Conservation (phyloP, 2,797 vertebrate species). For the Orientallactaga sibirica region DNA sequence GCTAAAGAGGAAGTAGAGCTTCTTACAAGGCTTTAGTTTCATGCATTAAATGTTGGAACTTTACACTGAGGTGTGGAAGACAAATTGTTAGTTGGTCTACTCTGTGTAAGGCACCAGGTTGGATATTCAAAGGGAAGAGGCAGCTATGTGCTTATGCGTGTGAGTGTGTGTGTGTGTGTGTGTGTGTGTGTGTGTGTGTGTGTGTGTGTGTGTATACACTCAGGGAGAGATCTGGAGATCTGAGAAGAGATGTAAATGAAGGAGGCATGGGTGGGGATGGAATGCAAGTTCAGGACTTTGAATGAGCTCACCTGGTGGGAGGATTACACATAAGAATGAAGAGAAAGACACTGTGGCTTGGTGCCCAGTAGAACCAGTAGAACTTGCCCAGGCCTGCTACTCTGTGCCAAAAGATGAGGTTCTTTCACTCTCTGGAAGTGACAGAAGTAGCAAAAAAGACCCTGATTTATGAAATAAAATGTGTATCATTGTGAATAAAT, state of each 20-base stretch:
- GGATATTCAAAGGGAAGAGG: not conserved
- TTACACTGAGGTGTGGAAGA: not conserved
- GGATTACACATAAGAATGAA: not conserved
- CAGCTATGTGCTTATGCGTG: too few species aligned
- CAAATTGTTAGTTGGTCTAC: not conserved
- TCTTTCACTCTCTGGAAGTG: conserved; percentile 10
- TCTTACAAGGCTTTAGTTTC: not conserved
- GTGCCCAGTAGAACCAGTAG: not conserved
- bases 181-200: not conserved
- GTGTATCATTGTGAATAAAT: not conserved
- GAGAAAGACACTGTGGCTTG: not conserved
- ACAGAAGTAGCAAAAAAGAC: not conserved
- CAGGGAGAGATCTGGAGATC: not conserved
- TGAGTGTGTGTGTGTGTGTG: not conserved
- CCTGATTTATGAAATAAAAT: conserved; percentile 4
- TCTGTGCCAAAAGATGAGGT: not conserved
- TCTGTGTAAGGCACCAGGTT: not conserved
- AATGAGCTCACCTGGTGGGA: conserved; percentile 30
- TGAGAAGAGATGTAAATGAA: not conserved
- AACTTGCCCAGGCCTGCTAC: conserved; percentile 46
- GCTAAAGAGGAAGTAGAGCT: conserved; percentile 40
- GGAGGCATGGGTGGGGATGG: not conserved
- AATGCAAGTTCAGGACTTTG: not conserved
- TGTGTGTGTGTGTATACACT: not conserved
- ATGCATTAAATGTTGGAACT: not conserved